These are phyloP conservation scores for Pocillopora damicornis DNA, from an alignment of 64 coral and sea anemone genomes.

Conservation along the genomic window DNA sequence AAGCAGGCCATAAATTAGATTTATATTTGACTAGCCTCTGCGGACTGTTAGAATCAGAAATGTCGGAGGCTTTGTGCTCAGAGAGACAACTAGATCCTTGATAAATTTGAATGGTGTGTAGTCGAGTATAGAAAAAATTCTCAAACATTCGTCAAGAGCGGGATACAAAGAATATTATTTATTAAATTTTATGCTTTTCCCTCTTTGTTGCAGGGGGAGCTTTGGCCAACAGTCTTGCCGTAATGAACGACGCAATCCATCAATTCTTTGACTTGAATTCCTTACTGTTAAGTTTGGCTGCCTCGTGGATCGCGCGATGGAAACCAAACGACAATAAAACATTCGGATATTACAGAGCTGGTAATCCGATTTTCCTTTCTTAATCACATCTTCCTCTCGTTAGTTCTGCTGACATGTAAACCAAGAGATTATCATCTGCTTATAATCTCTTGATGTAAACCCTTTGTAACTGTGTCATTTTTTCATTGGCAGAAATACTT, in stretches of 20 bases:
- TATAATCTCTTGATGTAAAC: too few species aligned
- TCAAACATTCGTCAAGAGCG: not conserved
- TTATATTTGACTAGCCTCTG: too few species aligned
- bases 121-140: too few species aligned
- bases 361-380: constrained; percentile 10
- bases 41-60: too few species aligned
- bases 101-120: too few species aligned
- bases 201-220: constrained; percentile 47
- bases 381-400: not conserved
- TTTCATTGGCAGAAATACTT: constrained; percentile 62
- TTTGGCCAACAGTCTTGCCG: constrained; percentile 77
- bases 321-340: constrained; percentile 82
- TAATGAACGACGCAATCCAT: constrained; percentile 83
- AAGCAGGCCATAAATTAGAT: too few species aligned
- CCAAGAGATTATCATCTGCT: too few species aligned
- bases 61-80: too few species aligned
- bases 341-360: constrained; percentile 83
- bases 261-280: constrained; percentile 87
- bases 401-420: not conserved
- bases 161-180: not conserved
- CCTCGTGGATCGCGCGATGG: constrained; percentile 79
- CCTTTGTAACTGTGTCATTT: not conserved
- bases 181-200: not conserved
- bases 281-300: constrained; percentile 65
- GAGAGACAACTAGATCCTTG: too few species aligned